Evolutionary conservation across 2,888 invertebrate genomes (phyloP).

Genomic region (Clusia tigrina): DNA sequence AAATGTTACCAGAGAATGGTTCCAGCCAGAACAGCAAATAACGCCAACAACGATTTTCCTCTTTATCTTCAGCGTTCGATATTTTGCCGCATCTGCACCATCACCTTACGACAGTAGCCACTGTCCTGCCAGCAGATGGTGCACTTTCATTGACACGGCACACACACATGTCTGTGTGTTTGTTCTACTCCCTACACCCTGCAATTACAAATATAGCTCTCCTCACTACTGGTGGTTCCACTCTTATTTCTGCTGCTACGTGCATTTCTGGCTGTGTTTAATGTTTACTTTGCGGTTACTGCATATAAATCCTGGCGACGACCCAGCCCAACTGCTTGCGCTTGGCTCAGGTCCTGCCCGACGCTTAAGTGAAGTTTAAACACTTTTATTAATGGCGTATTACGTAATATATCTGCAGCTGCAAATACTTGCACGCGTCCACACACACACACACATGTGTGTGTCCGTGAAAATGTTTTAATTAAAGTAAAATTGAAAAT

Average conservation of each 20-base stretch:
- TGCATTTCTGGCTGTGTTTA: conserved; percentile 17
- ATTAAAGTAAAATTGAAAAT: conserved; percentile 57
- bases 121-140: neutral
- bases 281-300: conserved; percentile 49
- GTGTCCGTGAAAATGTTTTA: conserved; percentile 48
- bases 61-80: neutral
- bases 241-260: neutral
- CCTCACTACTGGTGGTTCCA: neutral
- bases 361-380: conserved; percentile 56
- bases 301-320: conserved; percentile 48
- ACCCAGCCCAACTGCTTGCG: neutral
- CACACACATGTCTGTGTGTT: conserved; percentile 1
- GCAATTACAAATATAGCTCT: no score
- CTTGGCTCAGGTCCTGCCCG: conserved; percentile 43
- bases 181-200: neutral
- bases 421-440: neutral
- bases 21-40: neutral
- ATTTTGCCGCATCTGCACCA: neutral
- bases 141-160: neutral
- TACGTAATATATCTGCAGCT: conserved; percentile 48
- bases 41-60: neutral
- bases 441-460: neutral
- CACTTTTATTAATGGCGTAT: conserved; percentile 56
- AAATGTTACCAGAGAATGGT: neutral
- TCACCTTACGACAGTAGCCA: neutral